Percentiles rank a stretch among this genome's conserved stretches.
Conservation (phyloP, 2,797 vertebrate genomes). For the Gobio occitaniae region DNA sequence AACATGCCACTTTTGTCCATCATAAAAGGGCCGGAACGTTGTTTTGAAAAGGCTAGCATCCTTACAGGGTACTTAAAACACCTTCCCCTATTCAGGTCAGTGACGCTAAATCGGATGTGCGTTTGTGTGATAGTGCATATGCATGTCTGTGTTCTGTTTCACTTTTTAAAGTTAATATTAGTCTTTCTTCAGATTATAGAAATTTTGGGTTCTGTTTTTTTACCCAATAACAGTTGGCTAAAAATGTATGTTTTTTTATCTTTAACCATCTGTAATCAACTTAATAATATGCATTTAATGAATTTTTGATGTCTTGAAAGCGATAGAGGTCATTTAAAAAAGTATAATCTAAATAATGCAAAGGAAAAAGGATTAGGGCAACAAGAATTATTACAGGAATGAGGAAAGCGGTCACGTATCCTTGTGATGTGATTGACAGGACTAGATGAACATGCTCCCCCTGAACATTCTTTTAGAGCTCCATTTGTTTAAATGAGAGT, state of each 20-base stretch:
- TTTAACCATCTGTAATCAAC: not conserved
- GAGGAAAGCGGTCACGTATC: not conserved
- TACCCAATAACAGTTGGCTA: not conserved
- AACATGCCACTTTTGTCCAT: constrained; percentile 40
- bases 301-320: not conserved
- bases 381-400: not conserved
- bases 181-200: not conserved
- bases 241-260: not conserved
- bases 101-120: constrained; percentile 10
- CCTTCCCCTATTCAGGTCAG: constrained; percentile 7
- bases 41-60: constrained; percentile 37
- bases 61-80: constrained; percentile 36
- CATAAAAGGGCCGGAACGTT: constrained; percentile 30
- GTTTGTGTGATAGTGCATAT: not conserved
- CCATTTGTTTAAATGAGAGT: constrained; percentile 42
- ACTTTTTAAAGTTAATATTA: not conserved
- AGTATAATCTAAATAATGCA: not conserved
- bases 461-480: not conserved
- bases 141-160: not conserved
- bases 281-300: not conserved
- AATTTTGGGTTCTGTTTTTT: not conserved
- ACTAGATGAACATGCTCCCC: constrained; percentile 13
- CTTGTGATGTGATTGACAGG: constrained; percentile 17
- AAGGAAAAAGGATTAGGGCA: not conserved
- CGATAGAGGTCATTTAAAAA: not conserved